These are phyloP conservation scores for Ameiurus melas DNA, from an alignment of 2,113 vertebrate genomes.

Conservation along the genomic window DNA sequence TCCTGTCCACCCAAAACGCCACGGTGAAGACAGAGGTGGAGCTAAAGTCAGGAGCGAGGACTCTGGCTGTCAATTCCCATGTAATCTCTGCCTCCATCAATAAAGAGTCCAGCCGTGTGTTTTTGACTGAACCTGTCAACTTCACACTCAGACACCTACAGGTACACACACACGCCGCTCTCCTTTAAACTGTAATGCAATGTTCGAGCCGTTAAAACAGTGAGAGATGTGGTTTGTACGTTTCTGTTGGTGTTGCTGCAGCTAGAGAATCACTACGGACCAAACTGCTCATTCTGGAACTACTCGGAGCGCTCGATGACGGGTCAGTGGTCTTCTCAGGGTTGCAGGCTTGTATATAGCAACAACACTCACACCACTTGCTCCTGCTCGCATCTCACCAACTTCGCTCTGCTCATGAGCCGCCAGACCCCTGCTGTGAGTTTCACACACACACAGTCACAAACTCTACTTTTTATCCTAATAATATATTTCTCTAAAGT, in stretches of 20 bases:
- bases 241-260: constrained; percentile 54
- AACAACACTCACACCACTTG: constrained; percentile 94
- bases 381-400: constrained; percentile 93
- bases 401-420: constrained; percentile 91
- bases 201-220: background rate
- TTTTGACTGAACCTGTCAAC: constrained; percentile 87
- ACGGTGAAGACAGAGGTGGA: constrained; percentile 79
- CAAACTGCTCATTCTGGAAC: constrained; percentile 96
- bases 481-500: background rate
- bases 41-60: constrained; percentile 61
- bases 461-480: background rate
- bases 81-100: constrained; percentile 93
- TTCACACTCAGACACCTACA: constrained; percentile 89
- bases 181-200: background rate
- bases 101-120: constrained; percentile 87
- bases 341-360: constrained; percentile 85
- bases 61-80: constrained; percentile 87
- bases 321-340: constrained; percentile 90
- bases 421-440: constrained; percentile 83
- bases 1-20: constrained; percentile 88
- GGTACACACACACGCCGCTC: constrained; percentile 60
- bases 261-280: constrained; percentile 90
- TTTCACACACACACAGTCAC: background rate
- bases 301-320: constrained; percentile 85
- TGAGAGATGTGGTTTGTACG: background rate